Base-by-base conservation (phyloP, 1,140 invertebrate species). In the Cyclargus thomasi region DNA sequence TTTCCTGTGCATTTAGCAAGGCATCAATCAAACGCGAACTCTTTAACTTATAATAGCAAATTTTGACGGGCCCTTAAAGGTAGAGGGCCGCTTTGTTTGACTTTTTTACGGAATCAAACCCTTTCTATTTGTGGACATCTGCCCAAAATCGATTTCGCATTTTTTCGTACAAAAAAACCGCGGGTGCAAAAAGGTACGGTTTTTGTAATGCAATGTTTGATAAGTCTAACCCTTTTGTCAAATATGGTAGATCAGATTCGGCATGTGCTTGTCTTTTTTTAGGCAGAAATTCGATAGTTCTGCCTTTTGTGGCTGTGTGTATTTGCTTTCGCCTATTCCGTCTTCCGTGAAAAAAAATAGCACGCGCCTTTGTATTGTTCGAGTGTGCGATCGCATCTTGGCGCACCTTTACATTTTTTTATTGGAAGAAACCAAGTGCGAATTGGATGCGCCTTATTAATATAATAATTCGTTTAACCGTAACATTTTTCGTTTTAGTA, bases 111-210 rank as follows among this genome's bases (percentile, higher is more conserved):
- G 84, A 86, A 81, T 66, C 83, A 87, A 90, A 87, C 83, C 85
- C 85, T 87, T 88, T 88, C 81, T 87, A 83, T 85, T 81, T 82
- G 80, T 79, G 80, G 85, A 88, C 87, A 90, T 88, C 87, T 90
- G 87, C 86, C 80, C 80, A 80, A 87, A 86, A 88, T 88, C 82
- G 80, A 88, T 87, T 88, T 87, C 80, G 86, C 86, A 85, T 85
- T 89, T 87, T 88, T 88, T 79, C 65, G 53, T 57, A 69, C 64
- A 71, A 76, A 78, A 82, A 81, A 86, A 82, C 79, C 68, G 65
- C 81, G 75, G 81, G 74, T 75, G 81, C 81, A 87, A 85, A 90
- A 86, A 84, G 77, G 77, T 78, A 65, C 75, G 79, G 71, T 83
- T 87, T 87, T 87, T 86, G 74, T 78, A 20, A 69, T 63, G 70